Percentiles rank a stretch among this genome's conserved stretches.
Conservation (phyloP, 2,797 vertebrate species). For the Lepilemur ruficaudatus region DNA sequence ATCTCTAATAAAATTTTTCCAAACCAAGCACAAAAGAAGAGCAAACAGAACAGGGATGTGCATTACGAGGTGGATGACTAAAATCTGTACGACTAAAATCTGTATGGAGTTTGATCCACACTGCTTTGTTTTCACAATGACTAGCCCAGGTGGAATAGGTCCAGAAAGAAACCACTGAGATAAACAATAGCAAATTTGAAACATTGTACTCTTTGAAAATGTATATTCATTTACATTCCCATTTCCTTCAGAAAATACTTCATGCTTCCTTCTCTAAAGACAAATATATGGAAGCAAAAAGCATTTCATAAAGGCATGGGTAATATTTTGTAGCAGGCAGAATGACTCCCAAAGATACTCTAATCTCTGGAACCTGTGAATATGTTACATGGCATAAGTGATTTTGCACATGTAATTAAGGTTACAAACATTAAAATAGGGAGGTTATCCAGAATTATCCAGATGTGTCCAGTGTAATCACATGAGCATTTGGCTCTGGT, state of each 20-base stretch:
- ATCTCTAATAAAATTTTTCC: conserved; percentile 95
- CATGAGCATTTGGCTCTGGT: neutral
- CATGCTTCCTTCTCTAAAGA: conserved; percentile 88
- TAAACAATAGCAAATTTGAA: conserved; percentile 90
- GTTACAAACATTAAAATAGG: neutral
- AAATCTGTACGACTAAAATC: conserved; percentile 94
- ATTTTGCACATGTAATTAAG: neutral
- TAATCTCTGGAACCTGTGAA: neutral
- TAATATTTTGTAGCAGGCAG: neutral
- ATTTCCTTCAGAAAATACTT: conserved; percentile 91
- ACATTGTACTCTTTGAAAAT: conserved; percentile 86
- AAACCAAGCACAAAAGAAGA: conserved; percentile 96
- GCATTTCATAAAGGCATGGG: conserved; percentile 89
- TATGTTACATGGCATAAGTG: neutral
- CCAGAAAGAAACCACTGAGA: conserved; percentile 91
- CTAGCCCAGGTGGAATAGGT: conserved; percentile 94
- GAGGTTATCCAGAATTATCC: neutral
- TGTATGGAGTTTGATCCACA: conserved; percentile 94
- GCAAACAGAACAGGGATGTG: conserved; percentile 94
- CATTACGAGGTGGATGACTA: conserved; percentile 93
- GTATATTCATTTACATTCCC: conserved; percentile 85
- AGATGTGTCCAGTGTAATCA: neutral
- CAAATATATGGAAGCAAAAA: conserved; percentile 93
- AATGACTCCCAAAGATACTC: neutral
- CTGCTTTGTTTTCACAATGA: conserved; percentile 93